Conservation (phyloP, 2,113 vertebrate genomes). For the Amphilophus citrinellus region DNA sequence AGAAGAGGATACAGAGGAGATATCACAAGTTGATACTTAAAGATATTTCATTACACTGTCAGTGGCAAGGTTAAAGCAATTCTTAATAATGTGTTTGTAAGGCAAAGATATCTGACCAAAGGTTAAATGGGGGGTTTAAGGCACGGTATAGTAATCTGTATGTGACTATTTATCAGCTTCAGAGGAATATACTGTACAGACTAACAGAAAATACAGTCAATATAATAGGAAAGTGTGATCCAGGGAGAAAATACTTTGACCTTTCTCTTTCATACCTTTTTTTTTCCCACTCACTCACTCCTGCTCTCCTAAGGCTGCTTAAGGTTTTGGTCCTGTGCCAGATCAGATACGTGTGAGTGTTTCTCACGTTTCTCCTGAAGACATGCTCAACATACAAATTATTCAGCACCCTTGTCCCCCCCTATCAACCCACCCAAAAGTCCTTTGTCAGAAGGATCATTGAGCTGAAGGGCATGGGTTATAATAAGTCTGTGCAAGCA, state of each 20-base stretch:
- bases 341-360: constrained; percentile 66
- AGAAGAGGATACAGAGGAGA: background rate
- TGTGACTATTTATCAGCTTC: constrained; percentile 29
- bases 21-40: background rate
- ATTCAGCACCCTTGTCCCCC: constrained; percentile 52
- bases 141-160: constrained; percentile 19
- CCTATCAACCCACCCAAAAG: constrained; percentile 41
- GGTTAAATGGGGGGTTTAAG: constrained; percentile 29
- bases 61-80: constrained; percentile 62
- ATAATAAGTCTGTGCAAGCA: constrained; percentile 70
- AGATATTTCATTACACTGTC: constrained; percentile 40
- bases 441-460: constrained; percentile 62
- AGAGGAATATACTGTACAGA: background rate
- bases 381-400: constrained; percentile 72
- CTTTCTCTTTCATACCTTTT: constrained; percentile 45
- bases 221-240: constrained; percentile 17
- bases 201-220: constrained; percentile 4
- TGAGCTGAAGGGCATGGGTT: constrained; percentile 69
- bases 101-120: constrained; percentile 45
- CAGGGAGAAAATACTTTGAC: constrained; percentile 55
- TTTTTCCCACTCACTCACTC: constrained; percentile 30
- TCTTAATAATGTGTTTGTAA: constrained; percentile 53
- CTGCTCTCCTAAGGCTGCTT: constrained; percentile 58
- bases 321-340: constrained; percentile 67
- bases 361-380: constrained; percentile 69